Base-by-base conservation (phyloP, 2,113 vertebrate species). In the Toxostoma redivivum region DNA sequence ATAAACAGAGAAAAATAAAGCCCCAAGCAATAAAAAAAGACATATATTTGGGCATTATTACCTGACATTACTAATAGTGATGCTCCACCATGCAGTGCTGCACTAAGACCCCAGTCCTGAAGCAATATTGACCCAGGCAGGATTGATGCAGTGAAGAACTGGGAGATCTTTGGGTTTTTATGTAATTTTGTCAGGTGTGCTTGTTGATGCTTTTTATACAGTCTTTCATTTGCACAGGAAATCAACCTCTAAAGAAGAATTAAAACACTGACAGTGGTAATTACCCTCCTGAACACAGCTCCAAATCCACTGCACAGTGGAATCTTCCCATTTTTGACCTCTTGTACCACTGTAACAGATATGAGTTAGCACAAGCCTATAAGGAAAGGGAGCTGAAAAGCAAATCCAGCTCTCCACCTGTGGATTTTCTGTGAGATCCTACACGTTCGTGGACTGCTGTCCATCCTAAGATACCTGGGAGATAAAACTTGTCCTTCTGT, bases 1-100 rank as follows among this genome's bases (percentile, higher is more conserved):
- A 81, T 57, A 90, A 97, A 90, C 64, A 76, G 37, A 96, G 81
- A 69, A 90, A 96, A 93, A 83, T 50, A 94, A 91, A 67, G 90
- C 62, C 62, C 88, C 77, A 92, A 97, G 81, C 80, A 91, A 94
- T 62, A 35, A 65, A 86, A 86, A 95, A 94, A 89, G 2, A 38
- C 4, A 10, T 2, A 9, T 80, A 84, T 88, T 71, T 51, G 56
- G 54, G 37, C 28, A 31, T 50, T 40, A 24, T 20, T 44, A 35
- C 9, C 10, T 51, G 37, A 7, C 4, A 11, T 60, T 28, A 18
- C 9, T 50, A 12, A 78, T 0, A 69, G 30, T 14, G 21, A 44
- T 13, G 60, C 45, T 47, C 25, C 35, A 10, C 30, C 2, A 0
- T 22, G 28, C 79, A 33, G 15, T 2, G 10, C 37, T 30, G 70